phyloP scores from a whole-genome alignment of 1,140 invertebrate genomes.

The Drosophila persimilis region DNA sequence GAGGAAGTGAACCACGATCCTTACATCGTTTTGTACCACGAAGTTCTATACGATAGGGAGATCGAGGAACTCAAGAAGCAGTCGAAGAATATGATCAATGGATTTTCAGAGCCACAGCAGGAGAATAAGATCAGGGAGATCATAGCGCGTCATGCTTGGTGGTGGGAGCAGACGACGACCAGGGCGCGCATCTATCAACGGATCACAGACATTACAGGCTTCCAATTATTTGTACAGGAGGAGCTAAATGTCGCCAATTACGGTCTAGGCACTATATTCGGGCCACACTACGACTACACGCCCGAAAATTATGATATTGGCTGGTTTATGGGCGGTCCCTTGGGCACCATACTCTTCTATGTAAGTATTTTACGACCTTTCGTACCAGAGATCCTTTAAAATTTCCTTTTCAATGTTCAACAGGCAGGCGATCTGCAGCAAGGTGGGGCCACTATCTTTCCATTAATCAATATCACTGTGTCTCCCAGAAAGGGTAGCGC shows the following conservation, averaged over 20 bases:
- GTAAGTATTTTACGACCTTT: conserved; percentile 15
- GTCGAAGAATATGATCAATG: conserved; percentile 93
- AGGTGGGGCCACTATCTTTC: conserved; percentile 97
- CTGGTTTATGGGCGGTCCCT: conserved; percentile 43
- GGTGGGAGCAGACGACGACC: conserved; percentile 87
- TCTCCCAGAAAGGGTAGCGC: conserved; percentile 94
- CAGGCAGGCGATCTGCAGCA: conserved; percentile 97
- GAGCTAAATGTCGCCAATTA: conserved; percentile 86
- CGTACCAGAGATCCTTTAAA: too few species aligned
- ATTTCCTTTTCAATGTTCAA: background rate
- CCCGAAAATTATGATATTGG: conserved; percentile 44
- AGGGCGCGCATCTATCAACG: conserved; percentile 89
- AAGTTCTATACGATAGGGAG: conserved; percentile 94
- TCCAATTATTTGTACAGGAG: conserved; percentile 84
- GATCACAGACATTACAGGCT: conserved; percentile 89
- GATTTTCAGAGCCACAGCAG: conserved; percentile 93
- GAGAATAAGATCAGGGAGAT: conserved; percentile 44
- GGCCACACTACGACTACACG: conserved; percentile 86
- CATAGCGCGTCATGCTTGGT: conserved; percentile 15
- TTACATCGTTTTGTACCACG: conserved; percentile 93
- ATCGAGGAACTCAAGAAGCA: conserved; percentile 93
- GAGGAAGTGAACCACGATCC: conserved; percentile 94
- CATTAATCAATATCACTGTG: conserved; percentile 84
- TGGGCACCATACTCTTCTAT: conserved; percentile 53
- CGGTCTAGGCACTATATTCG: conserved; percentile 87